phyloP scores from a whole-genome alignment of 1,140 invertebrate species.

The Drosophila paulistorum region DNA sequence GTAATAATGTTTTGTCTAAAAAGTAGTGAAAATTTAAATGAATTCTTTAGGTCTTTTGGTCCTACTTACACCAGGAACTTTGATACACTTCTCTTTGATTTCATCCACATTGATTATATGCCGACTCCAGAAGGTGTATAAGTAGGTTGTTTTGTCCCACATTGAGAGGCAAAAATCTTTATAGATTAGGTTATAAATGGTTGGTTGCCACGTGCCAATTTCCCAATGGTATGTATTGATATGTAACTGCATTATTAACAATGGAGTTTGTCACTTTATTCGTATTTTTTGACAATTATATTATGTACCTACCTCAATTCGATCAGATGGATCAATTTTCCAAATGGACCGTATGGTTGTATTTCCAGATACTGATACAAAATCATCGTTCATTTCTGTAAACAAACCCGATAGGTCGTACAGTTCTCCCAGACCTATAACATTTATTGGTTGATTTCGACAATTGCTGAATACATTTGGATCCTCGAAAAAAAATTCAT shows the following conservation, averaged over 20 bases:
- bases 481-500: neutral
- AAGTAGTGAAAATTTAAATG: too few species aligned
- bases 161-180: conserved; percentile 1
- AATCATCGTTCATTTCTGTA: neutral
- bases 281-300: neutral
- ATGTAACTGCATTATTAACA: neutral
- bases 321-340: neutral
- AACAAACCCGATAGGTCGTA: neutral
- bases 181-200: neutral
- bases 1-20: too few species aligned
- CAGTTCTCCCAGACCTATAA: neutral
- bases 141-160: conserved; percentile 6
- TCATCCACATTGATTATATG: conserved; percentile 10
- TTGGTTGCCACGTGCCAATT: conserved; percentile 1
- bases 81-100: neutral
- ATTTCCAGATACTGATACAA: conserved; percentile 6
- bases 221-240: neutral
- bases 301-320: conserved; percentile 3
- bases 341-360: neutral
- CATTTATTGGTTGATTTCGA: neutral
- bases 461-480: neutral
- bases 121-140: neutral
- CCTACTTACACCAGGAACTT: conserved; percentile 5
- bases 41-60: too few species aligned
- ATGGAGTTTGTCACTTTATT: neutral